Conservation (phyloP, 2,113 vertebrate genomes). For the Lynx canadensis region DNA sequence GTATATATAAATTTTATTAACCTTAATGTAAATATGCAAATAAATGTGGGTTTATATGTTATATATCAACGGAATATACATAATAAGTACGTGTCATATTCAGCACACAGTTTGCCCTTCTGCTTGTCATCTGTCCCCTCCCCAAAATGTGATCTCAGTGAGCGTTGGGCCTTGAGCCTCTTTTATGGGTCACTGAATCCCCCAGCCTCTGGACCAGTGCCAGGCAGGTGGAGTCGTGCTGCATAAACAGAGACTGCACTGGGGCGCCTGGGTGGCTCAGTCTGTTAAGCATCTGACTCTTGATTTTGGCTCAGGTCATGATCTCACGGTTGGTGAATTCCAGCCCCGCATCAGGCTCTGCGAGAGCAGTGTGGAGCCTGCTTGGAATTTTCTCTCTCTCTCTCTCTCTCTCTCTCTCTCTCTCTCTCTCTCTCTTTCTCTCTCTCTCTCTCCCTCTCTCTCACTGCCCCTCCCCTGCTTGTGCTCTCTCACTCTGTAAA, state of each 20-base stretch:
- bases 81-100: neutral
- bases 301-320: too few relatives aligned
- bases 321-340: too few relatives aligned
- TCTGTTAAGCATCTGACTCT: too few relatives aligned
- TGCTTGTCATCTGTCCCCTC: neutral
- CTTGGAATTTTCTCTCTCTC: too few relatives aligned
- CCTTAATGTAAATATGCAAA: neutral
- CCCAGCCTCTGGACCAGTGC: neutral
- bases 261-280: too few relatives aligned
- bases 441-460: too few relatives aligned
- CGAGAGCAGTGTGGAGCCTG: too few relatives aligned
- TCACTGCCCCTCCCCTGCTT: too few relatives aligned
- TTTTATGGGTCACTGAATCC: neutral
- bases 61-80: neutral
- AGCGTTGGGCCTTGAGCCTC: neutral
- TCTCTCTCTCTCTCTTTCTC: too few relatives aligned
- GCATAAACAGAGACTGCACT: neutral
- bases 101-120: neutral
- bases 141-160: neutral
- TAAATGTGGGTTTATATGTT: neutral
- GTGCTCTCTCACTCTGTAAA: too few relatives aligned
- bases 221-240: neutral
- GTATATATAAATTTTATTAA: neutral
- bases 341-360: too few relatives aligned
- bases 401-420: too few relatives aligned